A percentile compares a stretch with the other conserved stretches of the same genome.
phyloP scores from a whole-genome alignment of 2,888 invertebrate genomes.

The Dryomyza anilis region DNA sequence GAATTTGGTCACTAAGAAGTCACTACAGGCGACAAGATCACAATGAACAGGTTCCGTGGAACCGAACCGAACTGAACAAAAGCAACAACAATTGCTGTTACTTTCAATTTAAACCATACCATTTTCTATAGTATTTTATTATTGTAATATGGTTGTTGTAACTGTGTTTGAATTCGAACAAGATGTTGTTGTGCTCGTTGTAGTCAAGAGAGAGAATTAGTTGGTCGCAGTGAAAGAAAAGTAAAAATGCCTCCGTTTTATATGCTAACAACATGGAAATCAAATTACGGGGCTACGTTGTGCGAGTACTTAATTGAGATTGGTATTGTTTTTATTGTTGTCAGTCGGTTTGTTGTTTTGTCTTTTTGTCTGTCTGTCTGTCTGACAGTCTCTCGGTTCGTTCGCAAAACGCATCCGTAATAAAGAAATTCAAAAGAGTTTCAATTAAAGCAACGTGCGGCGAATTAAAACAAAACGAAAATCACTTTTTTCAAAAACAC shows the following conservation, averaged over 20 bases:
- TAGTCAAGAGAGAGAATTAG: not conserved
- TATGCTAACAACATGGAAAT: slow-evolving; percentile 2
- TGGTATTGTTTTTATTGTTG: slow-evolving; percentile 1
- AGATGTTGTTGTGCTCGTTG: not conserved
- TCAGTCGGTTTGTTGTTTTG: not conserved
- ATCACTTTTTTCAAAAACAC: not conserved
- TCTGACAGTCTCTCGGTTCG: no score
- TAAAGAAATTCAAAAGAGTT: slow-evolving; percentile 18
- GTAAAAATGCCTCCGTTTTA: slow-evolving; percentile 11
- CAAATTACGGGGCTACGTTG: no score
- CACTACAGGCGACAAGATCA: not conserved
- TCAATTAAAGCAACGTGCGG: slow-evolving; percentile 13
- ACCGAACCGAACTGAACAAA: not conserved
- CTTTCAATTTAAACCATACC: slow-evolving; percentile 23
- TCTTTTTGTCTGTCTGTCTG: not conserved
- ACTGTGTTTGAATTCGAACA: no score
- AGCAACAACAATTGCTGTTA: slow-evolving; percentile 5
- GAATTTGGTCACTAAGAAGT: not conserved
- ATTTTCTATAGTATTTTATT: no score
- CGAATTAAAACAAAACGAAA: not conserved
- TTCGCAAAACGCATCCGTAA: slow-evolving; percentile 12
- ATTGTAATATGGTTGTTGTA: not conserved
- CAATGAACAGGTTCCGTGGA: slow-evolving; percentile 10
- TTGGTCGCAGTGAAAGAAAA: not conserved
- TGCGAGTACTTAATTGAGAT: not conserved